phyloP scores from a whole-genome alignment of 2,888 invertebrate species.

The Aplocera efformata region DNA sequence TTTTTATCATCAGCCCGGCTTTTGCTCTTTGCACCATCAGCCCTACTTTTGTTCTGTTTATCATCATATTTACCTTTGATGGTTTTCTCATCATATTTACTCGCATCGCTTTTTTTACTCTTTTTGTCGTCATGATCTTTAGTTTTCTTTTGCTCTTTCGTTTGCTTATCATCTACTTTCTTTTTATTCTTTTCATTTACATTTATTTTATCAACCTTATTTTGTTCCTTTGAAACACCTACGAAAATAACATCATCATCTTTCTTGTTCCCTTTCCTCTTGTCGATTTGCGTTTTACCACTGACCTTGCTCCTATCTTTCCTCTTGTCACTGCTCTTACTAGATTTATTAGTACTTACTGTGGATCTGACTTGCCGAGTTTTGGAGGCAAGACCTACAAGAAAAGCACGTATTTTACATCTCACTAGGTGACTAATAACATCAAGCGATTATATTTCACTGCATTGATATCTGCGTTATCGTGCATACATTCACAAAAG shows the following conservation, averaged over 20 bases:
- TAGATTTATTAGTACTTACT: constrained; percentile 14
- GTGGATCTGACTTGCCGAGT: constrained; percentile 10
- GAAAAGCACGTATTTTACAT: constrained; percentile 12
- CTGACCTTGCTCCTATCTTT: background rate
- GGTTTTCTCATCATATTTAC: too few species aligned
- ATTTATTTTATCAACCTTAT: too few species aligned
- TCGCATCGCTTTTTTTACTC: too few species aligned
- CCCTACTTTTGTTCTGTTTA: too few species aligned
- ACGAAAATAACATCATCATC: background rate
- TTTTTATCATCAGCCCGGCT: too few species aligned
- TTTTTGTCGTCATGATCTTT: too few species aligned
- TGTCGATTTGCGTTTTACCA: background rate
- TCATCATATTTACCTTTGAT: too few species aligned
- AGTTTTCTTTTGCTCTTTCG: too few species aligned
- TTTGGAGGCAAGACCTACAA: constrained; percentile 19
- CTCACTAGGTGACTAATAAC: background rate
- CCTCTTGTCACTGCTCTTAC: constrained; percentile 24
- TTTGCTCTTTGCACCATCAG: too few species aligned
- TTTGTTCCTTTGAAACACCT: too few species aligned
- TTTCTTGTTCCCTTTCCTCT: constrained; percentile 1
- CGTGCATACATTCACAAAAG: constrained; percentile 11
- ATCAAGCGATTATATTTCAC: background rate
- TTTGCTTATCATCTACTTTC: too few species aligned
- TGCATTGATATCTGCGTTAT: constrained; percentile 2
- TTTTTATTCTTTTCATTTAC: too few species aligned